A percentile compares a stretch with the other conserved stretches of the same genome.
Evolutionary conservation across 2,113 vertebrate species (phyloP).

Genomic region (Corvus cornix): DNA sequence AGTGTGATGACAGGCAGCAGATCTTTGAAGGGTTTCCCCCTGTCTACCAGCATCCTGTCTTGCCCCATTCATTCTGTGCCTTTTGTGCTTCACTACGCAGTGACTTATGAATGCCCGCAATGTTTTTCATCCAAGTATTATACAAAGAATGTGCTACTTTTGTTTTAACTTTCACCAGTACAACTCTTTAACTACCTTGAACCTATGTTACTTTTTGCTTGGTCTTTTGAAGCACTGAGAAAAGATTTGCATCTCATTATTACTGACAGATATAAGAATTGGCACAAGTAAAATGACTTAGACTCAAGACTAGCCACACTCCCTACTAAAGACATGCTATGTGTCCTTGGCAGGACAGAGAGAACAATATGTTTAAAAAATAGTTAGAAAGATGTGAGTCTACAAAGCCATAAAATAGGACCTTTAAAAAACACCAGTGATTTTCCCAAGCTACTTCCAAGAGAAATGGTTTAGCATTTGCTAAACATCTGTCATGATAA

Average conservation of each 20-base stretch:
- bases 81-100: neutral
- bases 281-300: neutral
- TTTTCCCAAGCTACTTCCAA: neutral
- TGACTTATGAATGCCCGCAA: neutral
- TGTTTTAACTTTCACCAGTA: neutral
- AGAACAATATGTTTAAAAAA: neutral
- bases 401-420: neutral
- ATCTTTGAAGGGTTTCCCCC: neutral
- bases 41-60: neutral
- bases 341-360: neutral
- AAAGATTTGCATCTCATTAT: neutral
- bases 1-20: neutral
- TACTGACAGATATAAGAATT: neutral
- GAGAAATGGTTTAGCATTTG: neutral
- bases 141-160: neutral
- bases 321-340: neutral
- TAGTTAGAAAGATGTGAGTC: neutral
- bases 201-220: neutral
- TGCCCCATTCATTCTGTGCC: neutral
- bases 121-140: neutral
- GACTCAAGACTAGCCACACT: neutral
- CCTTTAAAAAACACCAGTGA: neutral
- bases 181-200: neutral
- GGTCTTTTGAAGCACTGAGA: neutral
- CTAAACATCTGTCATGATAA: neutral